Percentiles rank a stretch among this genome's conserved stretches.
Evolutionary conservation across 2,888 invertebrate genomes (phyloP).

Genomic region (Amiota minor): DNA sequence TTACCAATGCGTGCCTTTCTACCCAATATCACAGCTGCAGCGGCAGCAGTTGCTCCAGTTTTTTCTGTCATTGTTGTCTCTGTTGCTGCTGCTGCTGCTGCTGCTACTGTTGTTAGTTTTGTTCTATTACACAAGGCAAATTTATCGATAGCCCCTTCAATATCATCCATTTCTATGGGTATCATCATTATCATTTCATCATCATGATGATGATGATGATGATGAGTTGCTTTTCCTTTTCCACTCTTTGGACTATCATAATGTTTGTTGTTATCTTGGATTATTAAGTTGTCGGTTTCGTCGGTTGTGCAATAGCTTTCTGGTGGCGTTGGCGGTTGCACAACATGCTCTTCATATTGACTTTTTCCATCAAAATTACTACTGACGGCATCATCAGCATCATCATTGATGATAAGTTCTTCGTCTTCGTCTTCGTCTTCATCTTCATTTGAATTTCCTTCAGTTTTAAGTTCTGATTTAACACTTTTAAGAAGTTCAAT

Average conservation of each 20-base stretch:
- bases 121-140: slow-evolving; percentile 9
- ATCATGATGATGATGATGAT: neutral
- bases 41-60: slow-evolving; percentile 6
- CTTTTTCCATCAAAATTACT: slow-evolving; percentile 56
- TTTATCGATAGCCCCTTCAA: slow-evolving; percentile 74
- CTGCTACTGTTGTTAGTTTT: slow-evolving; percentile 3
- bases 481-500: slow-evolving; percentile 54
- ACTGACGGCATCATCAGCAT: neutral
- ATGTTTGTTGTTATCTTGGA: too few species aligned
- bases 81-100: slow-evolving; percentile 47
- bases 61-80: slow-evolving; percentile 37
- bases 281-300: slow-evolving; percentile 40
- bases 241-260: too few species aligned
- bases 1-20: slow-evolving; percentile 78
- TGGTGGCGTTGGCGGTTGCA: slow-evolving; percentile 71
- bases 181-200: slow-evolving; percentile 28
- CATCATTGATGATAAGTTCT: slow-evolving; percentile 26
- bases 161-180: slow-evolving; percentile 55
- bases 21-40: slow-evolving; percentile 52
- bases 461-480: slow-evolving; percentile 67
- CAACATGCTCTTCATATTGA: slow-evolving; percentile 72
- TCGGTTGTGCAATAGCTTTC: slow-evolving; percentile 69
- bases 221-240: too few species aligned
- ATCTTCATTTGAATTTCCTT: slow-evolving; percentile 43
- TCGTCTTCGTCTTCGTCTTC: neutral